These are phyloP conservation scores for Danionella cerebrum DNA, from an alignment of 2,113 vertebrate genomes.

Conservation along the genomic window DNA sequence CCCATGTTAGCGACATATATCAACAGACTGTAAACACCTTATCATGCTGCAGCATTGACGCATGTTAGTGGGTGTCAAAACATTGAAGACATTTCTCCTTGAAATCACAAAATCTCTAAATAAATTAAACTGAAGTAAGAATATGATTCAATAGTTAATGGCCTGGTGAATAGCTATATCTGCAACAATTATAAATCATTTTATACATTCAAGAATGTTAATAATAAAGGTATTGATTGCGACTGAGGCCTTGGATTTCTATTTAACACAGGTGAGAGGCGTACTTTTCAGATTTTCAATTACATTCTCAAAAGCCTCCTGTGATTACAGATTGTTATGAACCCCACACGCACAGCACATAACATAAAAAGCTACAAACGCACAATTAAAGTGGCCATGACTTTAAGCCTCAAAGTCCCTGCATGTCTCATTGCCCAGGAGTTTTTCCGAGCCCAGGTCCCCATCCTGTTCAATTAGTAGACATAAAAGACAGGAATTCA, in stretches of 20 bases:
- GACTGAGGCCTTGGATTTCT: neutral
- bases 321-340: conserved; percentile 28
- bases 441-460: conserved; percentile 42
- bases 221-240: neutral
- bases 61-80: neutral
- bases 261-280: conserved; percentile 7
- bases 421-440: conserved; percentile 50
- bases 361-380: conserved; percentile 25
- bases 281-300: conserved; percentile 9
- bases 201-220: neutral
- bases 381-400: conserved; percentile 31
- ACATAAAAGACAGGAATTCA: conserved; percentile 50
- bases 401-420: conserved; percentile 26
- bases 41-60: neutral
- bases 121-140: neutral
- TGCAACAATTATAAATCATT: neutral
- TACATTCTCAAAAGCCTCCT: conserved; percentile 20
- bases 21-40: neutral
- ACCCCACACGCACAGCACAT: neutral
- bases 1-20: neutral
- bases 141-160: neutral
- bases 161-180: neutral
- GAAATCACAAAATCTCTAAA: neutral
- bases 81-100: neutral
- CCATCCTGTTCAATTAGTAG: conserved; percentile 65